Base-by-base conservation (phyloP, 2,888 invertebrate species). In the Diaprepes abbreviatus region DNA sequence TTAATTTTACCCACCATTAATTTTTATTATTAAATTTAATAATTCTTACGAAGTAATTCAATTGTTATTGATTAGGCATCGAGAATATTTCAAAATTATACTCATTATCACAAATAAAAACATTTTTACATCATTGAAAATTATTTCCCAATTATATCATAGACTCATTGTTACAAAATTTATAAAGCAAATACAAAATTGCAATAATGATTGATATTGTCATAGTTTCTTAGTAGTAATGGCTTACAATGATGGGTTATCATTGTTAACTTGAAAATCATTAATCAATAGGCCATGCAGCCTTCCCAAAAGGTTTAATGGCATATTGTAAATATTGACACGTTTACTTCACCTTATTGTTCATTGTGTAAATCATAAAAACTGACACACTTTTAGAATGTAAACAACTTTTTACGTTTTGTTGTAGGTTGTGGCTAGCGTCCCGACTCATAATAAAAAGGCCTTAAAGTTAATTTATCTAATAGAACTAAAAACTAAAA, bases 271-370 rank as follows among this genome's bases (percentile, higher is more conserved):
- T 19, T 2, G 36, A 19, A 33, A 45, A 60, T n/a, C 21, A 58
- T 60, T 48, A 60, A 60, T 48, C 60, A 60, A 33, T 31, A 60
- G 33, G 19, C n/a, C 3, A 6, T 48, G 33, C 28, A 50, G n/a
- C 33, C 33, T 33, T 21, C 21, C 16, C 17, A 52, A 52, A 52
- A 58, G 33, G 14, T 21, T 48, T 57, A 69, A 69, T 59, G 54
- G 64, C 69, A 64, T 40, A 69, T 59, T 69, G 58, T 59, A 63
- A 69, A 52, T 54, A 69, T 59, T 69, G 69, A 69, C 69, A 64
- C 52, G 69, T 64, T 57, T 50, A 36, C 54, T 14, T 48, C 48
- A 57, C 55, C 43, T 63, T 52, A 69, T 69, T 64, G 64, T 69
- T 59, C 69, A 64, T 69, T 69, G 69, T 69, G 68, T 63, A 43